Base-by-base conservation (phyloP, 2,888 invertebrate genomes). In the Tipula unca region DNA sequence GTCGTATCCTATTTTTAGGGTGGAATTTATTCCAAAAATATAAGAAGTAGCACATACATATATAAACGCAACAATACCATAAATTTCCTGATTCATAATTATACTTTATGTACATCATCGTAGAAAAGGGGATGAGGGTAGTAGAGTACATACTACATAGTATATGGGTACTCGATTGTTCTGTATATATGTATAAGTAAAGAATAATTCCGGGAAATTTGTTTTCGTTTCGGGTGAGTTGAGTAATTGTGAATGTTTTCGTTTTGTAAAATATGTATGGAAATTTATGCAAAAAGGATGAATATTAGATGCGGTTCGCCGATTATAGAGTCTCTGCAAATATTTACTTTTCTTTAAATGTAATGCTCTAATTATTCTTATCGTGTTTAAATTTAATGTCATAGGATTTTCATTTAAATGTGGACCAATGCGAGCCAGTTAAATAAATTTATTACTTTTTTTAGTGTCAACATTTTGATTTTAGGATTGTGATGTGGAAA, bases 161-260 rank as follows among this genome's bases (percentile, higher is more conserved):
- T 69, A 48, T 69, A 25, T 69, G 69, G 69, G 69, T 69, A 69
- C 69, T 69, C 13, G 69, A 69, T 69, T 69, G 48, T 48, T 48
- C 48, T 13, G 69, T 69, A 69, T 13, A n/a, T n/a, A n/a, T n/a
- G n/a, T 32, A 32, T 32, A 32, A 32, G 69, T 69, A 69, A 69
- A 69, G 20, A 25, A 69, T 13, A 69, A 69, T 69, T 69, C 25
- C 25, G 69, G 25, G 69, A 69, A 69, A 69, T 69, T 69, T 69
- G 69, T 69, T 25, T 69, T 25, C 69, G 69, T 69, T 69, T 69
- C 69, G 69, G 69, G 69, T 69, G 69, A 69, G 69, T 69, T 69
- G 69, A 69, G 69, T 69, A 69, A 69, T 69, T 69, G 69, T 25
- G 69, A 69, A 69, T 69, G 69, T 69, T 69, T 69, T 69, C 69